These are phyloP conservation scores for Argopecten irradians DNA, from an alignment of 1,140 invertebrate genomes.

Conservation along the genomic window DNA sequence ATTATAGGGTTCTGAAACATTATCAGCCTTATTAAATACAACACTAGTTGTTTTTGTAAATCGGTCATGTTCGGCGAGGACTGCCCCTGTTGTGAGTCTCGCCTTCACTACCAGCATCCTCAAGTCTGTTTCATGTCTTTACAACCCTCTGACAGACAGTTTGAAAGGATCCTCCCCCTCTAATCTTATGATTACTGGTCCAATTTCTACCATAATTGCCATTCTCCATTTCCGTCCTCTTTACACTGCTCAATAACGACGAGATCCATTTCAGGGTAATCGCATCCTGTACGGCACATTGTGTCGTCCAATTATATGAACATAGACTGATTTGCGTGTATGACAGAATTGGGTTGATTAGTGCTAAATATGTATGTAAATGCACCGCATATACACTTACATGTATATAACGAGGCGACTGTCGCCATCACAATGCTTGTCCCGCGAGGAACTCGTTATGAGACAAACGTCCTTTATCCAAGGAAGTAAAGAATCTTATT, in stretches of 20 bases:
- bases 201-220: not conserved
- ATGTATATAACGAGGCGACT: not conserved
- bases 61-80: not conserved
- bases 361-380: slow-evolving; percentile 1
- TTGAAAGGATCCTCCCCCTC: not conserved
- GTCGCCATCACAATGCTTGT: not conserved
- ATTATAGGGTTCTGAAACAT: not conserved
- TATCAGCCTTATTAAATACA: not conserved
- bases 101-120: not conserved
- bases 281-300: not conserved
- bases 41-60: not conserved
- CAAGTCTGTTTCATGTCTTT: not conserved
- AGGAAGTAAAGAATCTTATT: not conserved
- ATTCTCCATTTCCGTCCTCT: not conserved
- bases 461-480: not conserved
- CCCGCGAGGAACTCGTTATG: not conserved
- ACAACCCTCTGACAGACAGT: not conserved
- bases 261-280: not conserved
- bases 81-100: not conserved
- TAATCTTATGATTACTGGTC: not conserved
- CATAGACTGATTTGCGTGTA: not conserved
- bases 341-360: not conserved
- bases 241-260: not conserved
- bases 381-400: not conserved
- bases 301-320: not conserved